phyloP scores from a whole-genome alignment of 2,888 invertebrate genomes.

The Neria commutata region DNA sequence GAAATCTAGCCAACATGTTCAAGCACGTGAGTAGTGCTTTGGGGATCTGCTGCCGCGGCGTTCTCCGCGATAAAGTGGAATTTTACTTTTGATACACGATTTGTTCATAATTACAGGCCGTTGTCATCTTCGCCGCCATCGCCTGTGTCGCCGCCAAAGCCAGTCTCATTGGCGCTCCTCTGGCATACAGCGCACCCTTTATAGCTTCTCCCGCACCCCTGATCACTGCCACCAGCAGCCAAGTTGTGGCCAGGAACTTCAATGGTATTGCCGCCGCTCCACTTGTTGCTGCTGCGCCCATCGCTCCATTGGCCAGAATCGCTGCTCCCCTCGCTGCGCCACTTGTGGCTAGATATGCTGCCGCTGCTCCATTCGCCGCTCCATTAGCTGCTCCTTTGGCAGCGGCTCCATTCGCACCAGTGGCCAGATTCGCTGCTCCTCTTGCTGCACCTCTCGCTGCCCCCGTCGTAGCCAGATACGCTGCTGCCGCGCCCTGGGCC shows the following conservation, averaged over 20 bases:
- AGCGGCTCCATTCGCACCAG: slow-evolving; percentile 21
- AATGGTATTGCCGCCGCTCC: slow-evolving; percentile 46
- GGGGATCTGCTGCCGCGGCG: background rate
- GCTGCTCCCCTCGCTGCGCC: slow-evolving; percentile 6
- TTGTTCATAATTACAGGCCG: slow-evolving; percentile 31
- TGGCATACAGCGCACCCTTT: slow-evolving; percentile 33
- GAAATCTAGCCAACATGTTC: slow-evolving; percentile 36
- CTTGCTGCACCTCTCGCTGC: slow-evolving; percentile 17
- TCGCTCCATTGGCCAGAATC: slow-evolving; percentile 20
- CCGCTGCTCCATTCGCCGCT: no score
- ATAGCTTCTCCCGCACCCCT: slow-evolving; percentile 41
- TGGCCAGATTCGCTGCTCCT: slow-evolving; percentile 9
- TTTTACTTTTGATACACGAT: background rate
- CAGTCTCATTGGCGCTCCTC: slow-evolving; percentile 28
- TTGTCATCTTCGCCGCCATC: slow-evolving; percentile 42
- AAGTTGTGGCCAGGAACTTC: slow-evolving; percentile 46
- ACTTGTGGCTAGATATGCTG: no score
- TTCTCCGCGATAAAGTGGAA: background rate
- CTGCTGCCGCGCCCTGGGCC: no score
- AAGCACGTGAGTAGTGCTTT: slow-evolving; percentile 36
- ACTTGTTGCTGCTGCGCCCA: slow-evolving; percentile 33
- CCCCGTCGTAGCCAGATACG: no score
- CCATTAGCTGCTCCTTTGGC: slow-evolving; percentile 43
- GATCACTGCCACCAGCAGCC: slow-evolving; percentile 47
- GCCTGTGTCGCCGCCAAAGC: slow-evolving; percentile 45